phyloP scores from a whole-genome alignment of 1,140 invertebrate genomes.

The Spodoptera litura region DNA sequence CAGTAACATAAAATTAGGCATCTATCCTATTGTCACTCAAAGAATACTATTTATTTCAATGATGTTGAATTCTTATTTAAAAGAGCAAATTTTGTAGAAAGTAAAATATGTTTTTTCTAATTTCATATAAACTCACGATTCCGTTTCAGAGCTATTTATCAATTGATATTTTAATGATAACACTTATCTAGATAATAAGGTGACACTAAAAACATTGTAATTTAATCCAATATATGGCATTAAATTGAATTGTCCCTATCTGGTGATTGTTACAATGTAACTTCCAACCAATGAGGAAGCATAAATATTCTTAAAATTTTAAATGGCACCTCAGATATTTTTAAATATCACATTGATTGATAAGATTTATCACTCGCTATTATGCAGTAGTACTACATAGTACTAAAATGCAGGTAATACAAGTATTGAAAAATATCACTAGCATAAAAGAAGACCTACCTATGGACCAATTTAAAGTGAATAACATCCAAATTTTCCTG shows the following conservation, averaged over 20 bases:
- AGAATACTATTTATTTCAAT: too few relatives aligned
- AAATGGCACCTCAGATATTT: not conserved
- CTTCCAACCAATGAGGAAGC: not conserved
- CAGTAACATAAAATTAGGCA: too few relatives aligned
- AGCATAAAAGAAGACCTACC: too few relatives aligned
- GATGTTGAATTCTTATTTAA: too few relatives aligned
- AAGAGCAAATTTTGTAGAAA: too few relatives aligned
- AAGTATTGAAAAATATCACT: too few relatives aligned
- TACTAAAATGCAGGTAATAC: too few relatives aligned
- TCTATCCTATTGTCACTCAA: too few relatives aligned
- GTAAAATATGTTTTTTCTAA: not conserved
- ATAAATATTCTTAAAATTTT: not conserved
- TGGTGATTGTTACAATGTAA: conserved; percentile 30
- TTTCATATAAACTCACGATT: not conserved
- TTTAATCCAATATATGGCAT: conserved; percentile 26
- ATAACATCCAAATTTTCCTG: not conserved
- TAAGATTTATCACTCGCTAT: not conserved
- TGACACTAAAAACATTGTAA: conserved; percentile 26
- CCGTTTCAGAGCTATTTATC: conserved; percentile 10
- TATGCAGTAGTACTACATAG: not conserved
- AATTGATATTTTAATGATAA: conserved; percentile 24
- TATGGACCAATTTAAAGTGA: not conserved
- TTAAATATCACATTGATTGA: not conserved
- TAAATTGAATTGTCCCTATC: conserved; percentile 3
- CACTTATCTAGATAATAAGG: conserved; percentile 20